These are phyloP conservation scores for Pristionchus japonicus DNA, from an alignment of 2,888 invertebrate species.

Conservation along the genomic window DNA sequence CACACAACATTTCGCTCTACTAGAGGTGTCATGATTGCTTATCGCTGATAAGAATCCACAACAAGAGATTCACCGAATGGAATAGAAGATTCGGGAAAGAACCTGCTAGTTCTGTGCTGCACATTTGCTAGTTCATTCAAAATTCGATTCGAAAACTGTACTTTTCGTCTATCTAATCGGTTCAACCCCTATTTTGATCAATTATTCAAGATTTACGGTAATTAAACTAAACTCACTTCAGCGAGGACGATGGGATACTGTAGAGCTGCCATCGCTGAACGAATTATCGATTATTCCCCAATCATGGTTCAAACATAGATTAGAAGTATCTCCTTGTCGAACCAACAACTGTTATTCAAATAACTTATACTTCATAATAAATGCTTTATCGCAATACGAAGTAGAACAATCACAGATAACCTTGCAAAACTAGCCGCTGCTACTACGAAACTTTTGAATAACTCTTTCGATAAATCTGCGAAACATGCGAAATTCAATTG, in stretches of 20 bases:
- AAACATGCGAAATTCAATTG: background rate
- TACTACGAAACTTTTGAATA: background rate
- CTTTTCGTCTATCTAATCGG: too few relatives aligned
- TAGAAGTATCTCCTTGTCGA: background rate
- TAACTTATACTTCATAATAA: background rate
- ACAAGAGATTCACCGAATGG: background rate
- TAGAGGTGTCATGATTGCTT: too few relatives aligned
- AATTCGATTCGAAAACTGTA: background rate
- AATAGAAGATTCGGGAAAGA: background rate
- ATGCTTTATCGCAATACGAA: background rate
- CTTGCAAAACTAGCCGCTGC: background rate
- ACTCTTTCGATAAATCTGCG: background rate
- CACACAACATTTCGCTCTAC: background rate
- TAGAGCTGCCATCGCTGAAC: conserved; percentile 28
- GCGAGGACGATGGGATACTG: conserved; percentile 43
- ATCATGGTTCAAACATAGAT: background rate
- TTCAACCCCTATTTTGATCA: background rate
- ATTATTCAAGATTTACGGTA: background rate
- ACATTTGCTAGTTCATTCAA: background rate
- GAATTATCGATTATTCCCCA: background rate
- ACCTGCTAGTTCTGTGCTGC: background rate
- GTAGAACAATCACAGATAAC: background rate
- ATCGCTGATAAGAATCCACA: background rate
- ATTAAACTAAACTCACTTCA: background rate
- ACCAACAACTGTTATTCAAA: background rate